Percentiles rank a stretch among this genome's conserved stretches.
phyloP scores from a whole-genome alignment of 2,888 invertebrate species.

The Habrosyne pyritoides region DNA sequence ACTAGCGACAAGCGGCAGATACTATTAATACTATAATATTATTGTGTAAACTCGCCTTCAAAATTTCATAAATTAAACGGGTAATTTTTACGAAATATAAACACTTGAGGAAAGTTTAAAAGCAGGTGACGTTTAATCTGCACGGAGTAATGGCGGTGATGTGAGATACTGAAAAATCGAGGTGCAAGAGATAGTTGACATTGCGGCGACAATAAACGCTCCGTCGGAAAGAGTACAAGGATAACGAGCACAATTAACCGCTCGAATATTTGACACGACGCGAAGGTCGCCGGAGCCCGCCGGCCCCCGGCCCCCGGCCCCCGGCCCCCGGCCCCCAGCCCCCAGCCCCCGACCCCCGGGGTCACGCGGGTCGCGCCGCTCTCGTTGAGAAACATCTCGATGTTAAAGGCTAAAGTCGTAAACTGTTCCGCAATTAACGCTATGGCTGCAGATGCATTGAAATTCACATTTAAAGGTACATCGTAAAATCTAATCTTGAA shows the following conservation, averaged over 20 bases:
- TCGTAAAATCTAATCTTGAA: neutral
- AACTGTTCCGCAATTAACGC: neutral
- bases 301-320: neutral
- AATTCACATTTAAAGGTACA: neutral
- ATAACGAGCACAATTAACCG: neutral
- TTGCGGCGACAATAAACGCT: neutral
- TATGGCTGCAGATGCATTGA: no score
- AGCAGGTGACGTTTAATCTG: neutral
- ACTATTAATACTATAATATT: no score
- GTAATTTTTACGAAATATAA: no score
- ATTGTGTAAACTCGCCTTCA: no score
- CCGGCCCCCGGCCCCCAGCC: neutral
- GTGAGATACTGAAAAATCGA: neutral
- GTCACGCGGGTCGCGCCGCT: neutral
- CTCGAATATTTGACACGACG: neutral
- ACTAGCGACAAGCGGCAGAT: neutral
- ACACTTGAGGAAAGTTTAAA: neutral
- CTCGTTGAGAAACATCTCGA: neutral
- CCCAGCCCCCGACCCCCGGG: neutral
- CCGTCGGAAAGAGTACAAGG: constrained; percentile 1
- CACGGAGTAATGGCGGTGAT: no score
- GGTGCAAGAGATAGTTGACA: neutral
- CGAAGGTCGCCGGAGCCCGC: neutral
- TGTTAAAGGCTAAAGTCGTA: neutral
- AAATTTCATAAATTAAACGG: no score